Evolutionary conservation across 2,888 invertebrate species (phyloP), one percentile per base, ranked within the genome.

Genomic region (Eurytoma californica): DNA sequence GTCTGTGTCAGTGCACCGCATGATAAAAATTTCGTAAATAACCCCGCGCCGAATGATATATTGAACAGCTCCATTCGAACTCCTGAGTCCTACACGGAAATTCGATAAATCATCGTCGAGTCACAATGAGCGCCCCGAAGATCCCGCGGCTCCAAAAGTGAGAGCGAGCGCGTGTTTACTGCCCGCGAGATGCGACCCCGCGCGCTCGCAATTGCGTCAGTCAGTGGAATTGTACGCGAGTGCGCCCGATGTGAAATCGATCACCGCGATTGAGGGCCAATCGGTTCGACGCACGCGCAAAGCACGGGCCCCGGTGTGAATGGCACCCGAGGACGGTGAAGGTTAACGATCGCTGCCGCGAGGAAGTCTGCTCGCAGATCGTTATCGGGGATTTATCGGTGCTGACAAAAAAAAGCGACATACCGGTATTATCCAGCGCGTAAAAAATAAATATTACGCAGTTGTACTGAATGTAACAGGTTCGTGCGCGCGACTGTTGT

Each of bases 301-400:
- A 49, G 49, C 49, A 16, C 4, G 3, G 9, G 2, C 28, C 49
- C 49, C 68, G 18, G 63, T 47, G 66, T 55, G 72, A 77, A 77
- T 20, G 72, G 72, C 77, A 20, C 49, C 28, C 66, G 72, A 60
- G 58, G 66, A 72, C 51, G 49, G n/a, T n/a, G 72, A 72, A 72
- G 78, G 72, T 78, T 68, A 78, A 78, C 61, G 61, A 78, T 72
- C 68, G 24, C 55, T 57, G 39, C 24, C 9, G 28, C 12, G 53
- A 53, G 14, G 13, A 14, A 53, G 28, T 14, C 60, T 51, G 24
- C 39, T 39, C 39, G 39, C 39, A 39, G 39, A 39, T 39, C 9
- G 9, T 39, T 39, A 39, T 39, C 39, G 39, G 9, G 39, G 7
- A 39, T 39, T 39, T 39, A 39, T 39, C 39, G 39, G 9, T 39